Evolutionary conservation across 2,113 vertebrate genomes (phyloP).

Genomic region (Tragelaphus buxtoni): DNA sequence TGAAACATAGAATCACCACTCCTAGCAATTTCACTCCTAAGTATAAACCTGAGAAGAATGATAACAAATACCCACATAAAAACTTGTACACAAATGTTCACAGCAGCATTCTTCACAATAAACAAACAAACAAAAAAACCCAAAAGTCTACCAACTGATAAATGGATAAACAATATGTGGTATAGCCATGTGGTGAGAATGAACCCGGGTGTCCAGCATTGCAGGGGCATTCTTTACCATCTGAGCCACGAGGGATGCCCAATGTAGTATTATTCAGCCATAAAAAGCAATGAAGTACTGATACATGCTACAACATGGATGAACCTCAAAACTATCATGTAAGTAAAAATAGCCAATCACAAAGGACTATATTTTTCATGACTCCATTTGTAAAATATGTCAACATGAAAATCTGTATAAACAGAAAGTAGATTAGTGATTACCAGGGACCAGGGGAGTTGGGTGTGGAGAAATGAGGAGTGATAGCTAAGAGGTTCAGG

Average conservation of each 20-base stretch:
- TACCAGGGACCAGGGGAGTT: background rate
- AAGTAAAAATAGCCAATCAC: background rate
- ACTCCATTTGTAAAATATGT: background rate
- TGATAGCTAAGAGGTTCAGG: background rate
- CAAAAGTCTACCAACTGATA: background rate
- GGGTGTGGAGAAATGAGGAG: background rate
- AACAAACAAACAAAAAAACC: background rate
- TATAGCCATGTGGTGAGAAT: background rate
- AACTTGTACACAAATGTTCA: background rate
- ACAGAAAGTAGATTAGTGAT: background rate
- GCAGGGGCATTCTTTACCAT: background rate
- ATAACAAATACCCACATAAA: background rate
- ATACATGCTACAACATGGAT: background rate
- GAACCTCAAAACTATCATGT: background rate
- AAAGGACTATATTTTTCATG: background rate
- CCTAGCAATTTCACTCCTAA: background rate
- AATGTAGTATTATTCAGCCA: background rate
- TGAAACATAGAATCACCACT: background rate
- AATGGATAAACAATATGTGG: background rate
- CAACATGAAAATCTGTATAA: background rate
- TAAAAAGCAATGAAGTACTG: background rate
- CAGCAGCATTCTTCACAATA: background rate
- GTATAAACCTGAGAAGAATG: background rate
- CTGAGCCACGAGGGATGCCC: background rate
- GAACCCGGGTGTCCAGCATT: background rate